Conservation (phyloP, 2,888 invertebrate species). For the Lepetodrilus schrolli region DNA sequence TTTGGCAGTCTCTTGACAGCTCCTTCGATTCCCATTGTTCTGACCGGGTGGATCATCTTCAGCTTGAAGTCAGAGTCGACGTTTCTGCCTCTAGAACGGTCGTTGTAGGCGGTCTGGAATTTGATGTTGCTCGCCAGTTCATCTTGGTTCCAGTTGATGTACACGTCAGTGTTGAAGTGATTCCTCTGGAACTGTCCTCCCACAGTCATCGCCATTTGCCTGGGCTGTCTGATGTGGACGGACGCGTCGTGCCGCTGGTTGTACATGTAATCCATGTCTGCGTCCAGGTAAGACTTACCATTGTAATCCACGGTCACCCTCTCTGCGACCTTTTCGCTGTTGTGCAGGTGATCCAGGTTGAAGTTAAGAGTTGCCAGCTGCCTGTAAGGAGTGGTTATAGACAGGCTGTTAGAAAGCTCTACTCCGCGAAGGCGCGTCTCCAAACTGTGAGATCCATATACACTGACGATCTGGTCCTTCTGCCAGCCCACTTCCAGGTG, state of each 20-base stretch:
- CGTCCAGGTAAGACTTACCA: slow-evolving; percentile 50
- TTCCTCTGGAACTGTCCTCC: slow-evolving; percentile 44
- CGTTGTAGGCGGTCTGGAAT: slow-evolving; percentile 46
- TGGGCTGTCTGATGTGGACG: slow-evolving; percentile 51
- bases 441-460: neutral
- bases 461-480: neutral
- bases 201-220: slow-evolving; percentile 50
- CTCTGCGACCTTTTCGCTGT: slow-evolving; percentile 30
- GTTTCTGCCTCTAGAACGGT: slow-evolving; percentile 41
- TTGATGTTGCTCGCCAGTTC: slow-evolving; percentile 50
- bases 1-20: slow-evolving; percentile 41
- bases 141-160: slow-evolving; percentile 67
- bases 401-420: neutral
- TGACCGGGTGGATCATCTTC: slow-evolving; percentile 51
- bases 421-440: neutral
- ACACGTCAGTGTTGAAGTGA: slow-evolving; percentile 49
- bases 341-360: slow-evolving; percentile 33
- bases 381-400: slow-evolving; percentile 37
- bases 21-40: slow-evolving; percentile 51
- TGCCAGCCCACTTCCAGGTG: slow-evolving; percentile 10
- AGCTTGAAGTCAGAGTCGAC: slow-evolving; percentile 19
- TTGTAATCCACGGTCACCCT: slow-evolving; percentile 41
- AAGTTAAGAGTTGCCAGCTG: slow-evolving; percentile 30
- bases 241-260: slow-evolving; percentile 27
- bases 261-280: slow-evolving; percentile 35